Base-by-base conservation (phyloP, 2,888 invertebrate genomes). In the Cephonodes hylas region DNA sequence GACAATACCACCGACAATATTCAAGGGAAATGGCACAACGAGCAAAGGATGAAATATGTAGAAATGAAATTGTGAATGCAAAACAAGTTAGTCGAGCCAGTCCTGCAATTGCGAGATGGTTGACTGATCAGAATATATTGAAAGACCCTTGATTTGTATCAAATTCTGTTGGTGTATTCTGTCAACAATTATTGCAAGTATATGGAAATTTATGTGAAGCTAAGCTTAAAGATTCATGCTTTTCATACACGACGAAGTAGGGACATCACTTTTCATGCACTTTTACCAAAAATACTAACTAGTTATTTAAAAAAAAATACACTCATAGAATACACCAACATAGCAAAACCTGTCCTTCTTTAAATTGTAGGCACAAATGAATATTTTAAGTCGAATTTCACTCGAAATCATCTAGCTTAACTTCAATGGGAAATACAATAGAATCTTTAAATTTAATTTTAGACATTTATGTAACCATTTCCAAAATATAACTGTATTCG, bases 11-110 rank as follows among this genome's bases (percentile, higher is more conserved):
- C 71, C 66, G 77, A 85, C 75, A 76, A 85, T 72, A 67, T 62
- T 60, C 5, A 63, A 67, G 72, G 71, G 75, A 89, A 91, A 92
- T 91, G 91, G 89, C 91, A 92, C 91, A 92, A 91, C 89, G 91
- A 91, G 83, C 89, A 86, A 88, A 84, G 80, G 77, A 76, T 79
- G 64, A 71, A 72, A 71, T 70, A 74, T 71, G 72, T 65, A 61
- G 61, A 64, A 58, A 66, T 66, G 64, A 69, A 71, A 74, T 73
- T 64, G 70, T 74, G 75, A 79, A 76, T 79, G 79, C 79, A 80
- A 84, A 81, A 73, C 74, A 66, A 71, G 84, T 89, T 91, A 91
- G 86, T 91, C 88, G 78, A 88, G 84, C 91, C 91, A 91, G 64
- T 89, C 91, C 91, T 92, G 90, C 68, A 90, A 90, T 67, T 70